These are phyloP conservation scores for Syrrhaptes paradoxus DNA, from an alignment of 2,113 vertebrate species.

Conservation along the genomic window DNA sequence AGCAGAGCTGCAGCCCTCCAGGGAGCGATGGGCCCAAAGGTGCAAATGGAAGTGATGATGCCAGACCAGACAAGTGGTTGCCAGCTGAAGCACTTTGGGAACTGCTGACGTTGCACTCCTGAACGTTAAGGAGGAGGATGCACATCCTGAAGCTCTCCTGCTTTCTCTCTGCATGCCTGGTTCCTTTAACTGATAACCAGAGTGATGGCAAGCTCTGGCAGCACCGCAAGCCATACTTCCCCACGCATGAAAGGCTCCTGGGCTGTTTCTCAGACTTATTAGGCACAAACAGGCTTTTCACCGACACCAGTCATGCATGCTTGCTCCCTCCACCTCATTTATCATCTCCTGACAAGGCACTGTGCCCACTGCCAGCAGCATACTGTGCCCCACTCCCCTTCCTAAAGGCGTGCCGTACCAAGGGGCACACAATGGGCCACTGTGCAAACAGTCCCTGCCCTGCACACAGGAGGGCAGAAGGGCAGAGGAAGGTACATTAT, in stretches of 20 bases:
- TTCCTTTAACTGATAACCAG: background rate
- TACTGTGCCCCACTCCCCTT: background rate
- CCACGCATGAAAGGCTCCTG: background rate
- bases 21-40: background rate
- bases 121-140: background rate
- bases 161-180: background rate
- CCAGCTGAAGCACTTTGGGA: background rate
- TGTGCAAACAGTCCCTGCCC: background rate
- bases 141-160: background rate
- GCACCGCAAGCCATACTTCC: background rate
- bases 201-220: background rate
- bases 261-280: background rate
- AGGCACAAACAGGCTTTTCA: slow-evolving; percentile 48
- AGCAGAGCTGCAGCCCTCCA: background rate
- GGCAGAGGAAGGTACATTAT: background rate
- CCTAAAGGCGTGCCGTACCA: accelerated
- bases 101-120: background rate
- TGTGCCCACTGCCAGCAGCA: background rate
- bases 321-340: background rate
- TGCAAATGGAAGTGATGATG: background rate
- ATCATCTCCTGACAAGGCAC: background rate
- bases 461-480: background rate
- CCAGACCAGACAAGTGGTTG: background rate
- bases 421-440: background rate
- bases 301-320: background rate